These are phyloP conservation scores for Scomber scombrus DNA, from an alignment of 2,113 vertebrate species.

Conservation along the genomic window DNA sequence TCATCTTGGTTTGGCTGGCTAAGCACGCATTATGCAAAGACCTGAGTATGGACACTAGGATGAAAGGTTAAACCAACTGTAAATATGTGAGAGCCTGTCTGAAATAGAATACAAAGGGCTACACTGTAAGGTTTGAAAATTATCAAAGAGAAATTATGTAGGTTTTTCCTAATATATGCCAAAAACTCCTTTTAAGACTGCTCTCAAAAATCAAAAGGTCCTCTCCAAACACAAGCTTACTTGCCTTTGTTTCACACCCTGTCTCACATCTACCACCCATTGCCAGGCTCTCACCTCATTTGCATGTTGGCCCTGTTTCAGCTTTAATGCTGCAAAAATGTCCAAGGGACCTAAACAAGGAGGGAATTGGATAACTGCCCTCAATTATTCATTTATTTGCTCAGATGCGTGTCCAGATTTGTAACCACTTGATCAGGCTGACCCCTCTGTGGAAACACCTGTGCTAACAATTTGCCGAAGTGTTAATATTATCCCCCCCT, in stretches of 20 bases:
- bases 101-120: not conserved
- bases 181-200: not conserved
- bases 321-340: slow-evolving; percentile 39
- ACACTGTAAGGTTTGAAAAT: not conserved
- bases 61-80: too few relatives aligned
- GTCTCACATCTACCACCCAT: slow-evolving; percentile 13
- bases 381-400: slow-evolving; percentile 73
- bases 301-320: slow-evolving; percentile 54
- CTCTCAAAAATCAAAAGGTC: slow-evolving; percentile 20
- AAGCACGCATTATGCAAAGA: not conserved
- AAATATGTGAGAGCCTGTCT: too few relatives aligned
- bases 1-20: not conserved
- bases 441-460: slow-evolving; percentile 57
- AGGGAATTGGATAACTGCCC: slow-evolving; percentile 56
- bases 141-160: not conserved
- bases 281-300: slow-evolving; percentile 32
- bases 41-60: too few relatives aligned
- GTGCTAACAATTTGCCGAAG: slow-evolving; percentile 44
- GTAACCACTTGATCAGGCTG: slow-evolving; percentile 55
- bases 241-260: slow-evolving; percentile 24
- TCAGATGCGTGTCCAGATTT: slow-evolving; percentile 59
- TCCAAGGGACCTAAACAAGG: slow-evolving; percentile 46
- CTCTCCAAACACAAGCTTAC: slow-evolving; percentile 1
- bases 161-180: not conserved
- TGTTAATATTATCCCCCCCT: slow-evolving; percentile 21